Evolutionary conservation across 2,113 vertebrate genomes (phyloP), one percentile per base, ranked within the genome.

Genomic region (Alaudala cheleensis): DNA sequence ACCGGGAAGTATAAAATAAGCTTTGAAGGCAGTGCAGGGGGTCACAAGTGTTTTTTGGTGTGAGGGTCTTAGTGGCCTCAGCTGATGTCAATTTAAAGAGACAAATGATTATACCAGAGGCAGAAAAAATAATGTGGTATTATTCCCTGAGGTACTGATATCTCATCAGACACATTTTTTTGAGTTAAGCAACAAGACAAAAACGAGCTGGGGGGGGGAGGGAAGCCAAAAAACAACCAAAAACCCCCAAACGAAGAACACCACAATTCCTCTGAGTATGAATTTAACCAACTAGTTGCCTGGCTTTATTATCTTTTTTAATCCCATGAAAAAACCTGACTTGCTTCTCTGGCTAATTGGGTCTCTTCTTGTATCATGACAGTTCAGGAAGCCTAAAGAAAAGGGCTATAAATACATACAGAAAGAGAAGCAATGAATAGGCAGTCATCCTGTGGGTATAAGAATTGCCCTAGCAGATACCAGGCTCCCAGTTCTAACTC

Each of bases 401-500:
- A 83, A 86, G n/a, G 49, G n/a, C 17, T 60, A 64, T 25, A 81
- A 76, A 86, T 31, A 23, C 19, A 72, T n/a, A 78, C 33, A 76
- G 72, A 79, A 86, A 83, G 33, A 82, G 21, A 83, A 81, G 83
- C 11, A 84, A 86, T 93, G 76, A 90, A 82, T 24, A 78, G 82
- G 72, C 45, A 90, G 47, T 61, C 74, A 66, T 92, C 47, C 40
- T 86, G 51, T 61, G 49, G 65, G 57, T 96, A 90, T 96, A 88
- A 95, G 90, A 96, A 96, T 96, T 96, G 97, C 90, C 39, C 34
- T 76, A 81, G 90, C 91, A 95, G 93, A 94, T 92, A 95, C 71
- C 77, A 33, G 61, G 90, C 94, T 97, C 81, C 81, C 81, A 76
- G 93, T 93, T 91, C 82, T 92, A 90, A 86, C 60, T 95, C 49